Evolutionary conservation across 2,888 invertebrate species (phyloP).

Genomic region (Ormyrus labotus): DNA sequence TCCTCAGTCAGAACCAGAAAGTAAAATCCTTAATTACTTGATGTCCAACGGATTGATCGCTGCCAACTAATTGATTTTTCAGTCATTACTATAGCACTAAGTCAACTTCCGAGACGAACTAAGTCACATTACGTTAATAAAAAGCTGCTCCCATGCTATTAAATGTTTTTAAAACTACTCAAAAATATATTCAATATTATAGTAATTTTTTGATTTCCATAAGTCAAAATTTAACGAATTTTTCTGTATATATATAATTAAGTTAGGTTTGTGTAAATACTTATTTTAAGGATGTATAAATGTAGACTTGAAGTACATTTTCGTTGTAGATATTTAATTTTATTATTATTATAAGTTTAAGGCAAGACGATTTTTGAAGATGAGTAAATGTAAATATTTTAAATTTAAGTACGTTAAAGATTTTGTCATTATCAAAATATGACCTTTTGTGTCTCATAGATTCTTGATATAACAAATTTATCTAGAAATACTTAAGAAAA

Average conservation of each 20-base stretch:
- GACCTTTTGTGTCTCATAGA: slow-evolving; percentile 8
- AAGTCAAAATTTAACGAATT: slow-evolving; percentile 23
- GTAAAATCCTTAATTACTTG: slow-evolving; percentile 78
- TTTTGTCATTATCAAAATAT: slow-evolving; percentile 15
- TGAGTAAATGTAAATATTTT: slow-evolving; percentile 47
- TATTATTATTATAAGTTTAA: slow-evolving; percentile 29
- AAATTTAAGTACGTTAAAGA: slow-evolving; percentile 9
- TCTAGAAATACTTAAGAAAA: slow-evolving; percentile 19
- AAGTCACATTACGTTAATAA: slow-evolving; percentile 30
- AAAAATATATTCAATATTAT: background rate
- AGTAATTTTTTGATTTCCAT: slow-evolving; percentile 5
- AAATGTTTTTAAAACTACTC: slow-evolving; percentile 3
- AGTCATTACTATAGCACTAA: slow-evolving; percentile 39
- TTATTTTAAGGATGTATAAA: slow-evolving; percentile 49
- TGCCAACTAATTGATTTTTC: slow-evolving; percentile 64
- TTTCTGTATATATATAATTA: slow-evolving; percentile 52
- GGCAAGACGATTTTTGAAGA: slow-evolving; percentile 19
- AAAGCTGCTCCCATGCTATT: background rate
- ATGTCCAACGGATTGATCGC: slow-evolving; percentile 79
- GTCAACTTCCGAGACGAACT: slow-evolving; percentile 41
- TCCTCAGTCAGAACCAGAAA: slow-evolving; percentile 78
- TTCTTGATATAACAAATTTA: slow-evolving; percentile 31
- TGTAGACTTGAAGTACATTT: slow-evolving; percentile 41
- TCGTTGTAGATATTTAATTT: slow-evolving; percentile 20
- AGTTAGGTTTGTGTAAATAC: slow-evolving; percentile 29